Evolutionary conservation across 2,888 invertebrate species (phyloP), one percentile per base, ranked within the genome.

Genomic region (Agrotis puta): DNA sequence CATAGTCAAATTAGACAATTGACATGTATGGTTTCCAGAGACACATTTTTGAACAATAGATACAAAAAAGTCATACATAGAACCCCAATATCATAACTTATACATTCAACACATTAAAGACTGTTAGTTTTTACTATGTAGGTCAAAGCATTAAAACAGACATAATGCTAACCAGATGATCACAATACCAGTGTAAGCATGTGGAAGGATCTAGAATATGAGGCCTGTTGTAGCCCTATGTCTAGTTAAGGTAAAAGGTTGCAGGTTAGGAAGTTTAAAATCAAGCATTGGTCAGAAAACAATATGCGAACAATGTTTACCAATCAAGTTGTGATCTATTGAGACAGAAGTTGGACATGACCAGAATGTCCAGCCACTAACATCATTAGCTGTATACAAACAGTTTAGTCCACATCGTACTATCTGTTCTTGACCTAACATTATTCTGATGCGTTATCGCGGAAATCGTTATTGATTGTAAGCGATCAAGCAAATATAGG

Each of bases 391-490:
- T 69, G 68, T 70, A 63, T 66, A 78, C 84, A 84, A 83, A 69
- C 70, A 81, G 50, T 13, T 47, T 71, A 39, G 70, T 47, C 24
- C 62, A 58, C 59, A 45, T 24, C 57, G n/a, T 54, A 62, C 9
- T 67, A 50, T 59, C 48, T 72, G 59, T 74, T 74, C 74, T 67
- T 82, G 75, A 82, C 69, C 74, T 80, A 86, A 73, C 67, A 53
- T 50, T 59, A 67, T 71, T 54, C 70, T 54, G 53, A 56, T 64
- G 61, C 56, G 64, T 68, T 76, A 85, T 69, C 85, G 77, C 33
- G 24, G n/a, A 63, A 77, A 78, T 80, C 75, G 79, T 71, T 83
- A 86, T 84, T 86, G 86, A 87, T 85, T 87, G 70, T 20, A 3
- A 58, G 54, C 62, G 73, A 71, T 71, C 63, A 63, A 57, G 68